These are phyloP conservation scores for Lordiphosa fenestrarum DNA, from an alignment of 2,888 invertebrate species.

Conservation along the genomic window DNA sequence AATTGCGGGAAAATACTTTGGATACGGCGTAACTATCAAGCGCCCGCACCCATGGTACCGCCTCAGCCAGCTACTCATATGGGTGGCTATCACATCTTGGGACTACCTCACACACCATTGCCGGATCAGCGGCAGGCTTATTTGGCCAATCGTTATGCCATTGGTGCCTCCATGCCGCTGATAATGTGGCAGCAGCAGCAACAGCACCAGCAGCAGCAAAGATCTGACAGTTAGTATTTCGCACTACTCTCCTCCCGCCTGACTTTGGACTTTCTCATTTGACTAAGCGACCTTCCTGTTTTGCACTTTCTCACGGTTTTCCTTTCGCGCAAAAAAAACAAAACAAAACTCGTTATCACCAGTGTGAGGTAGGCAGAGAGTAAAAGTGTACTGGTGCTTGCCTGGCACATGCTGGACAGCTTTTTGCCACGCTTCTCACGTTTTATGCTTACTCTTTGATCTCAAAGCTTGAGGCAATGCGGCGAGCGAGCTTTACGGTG, in stretches of 20 bases:
- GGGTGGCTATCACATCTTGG: slow-evolving; percentile 71
- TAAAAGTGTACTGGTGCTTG: slow-evolving; percentile 11
- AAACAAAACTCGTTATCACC: slow-evolving; percentile 58
- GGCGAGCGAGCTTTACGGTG: slow-evolving; percentile 4
- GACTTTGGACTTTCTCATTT: slow-evolving; percentile 57
- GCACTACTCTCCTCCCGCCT: slow-evolving; percentile 7
- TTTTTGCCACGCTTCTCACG: slow-evolving; percentile 23
- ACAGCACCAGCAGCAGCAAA: slow-evolving; percentile 77
- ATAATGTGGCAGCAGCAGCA: slow-evolving; percentile 82
- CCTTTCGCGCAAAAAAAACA: slow-evolving; percentile 38
- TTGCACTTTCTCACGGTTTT: slow-evolving; percentile 64
- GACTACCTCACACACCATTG: slow-evolving; percentile 77
- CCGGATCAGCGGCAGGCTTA: slow-evolving; percentile 75
- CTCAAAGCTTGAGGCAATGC: slow-evolving; percentile 20
- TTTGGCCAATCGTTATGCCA: slow-evolving; percentile 78
- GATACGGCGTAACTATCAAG: slow-evolving; percentile 60
- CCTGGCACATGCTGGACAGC: slow-evolving; percentile 13
- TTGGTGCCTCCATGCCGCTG: slow-evolving; percentile 84
- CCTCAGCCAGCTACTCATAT: slow-evolving; percentile 30
- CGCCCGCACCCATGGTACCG: slow-evolving; percentile 37
- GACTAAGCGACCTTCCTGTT: slow-evolving; percentile 57
- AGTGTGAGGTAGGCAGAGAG: slow-evolving; percentile 11
- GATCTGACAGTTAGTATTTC: slow-evolving; percentile 55
- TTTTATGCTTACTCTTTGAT: slow-evolving; percentile 16
- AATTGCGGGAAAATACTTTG: slow-evolving; percentile 79